Evolutionary conservation across 2,113 vertebrate genomes (phyloP).

Genomic region (Ranitomeya imitator): DNA sequence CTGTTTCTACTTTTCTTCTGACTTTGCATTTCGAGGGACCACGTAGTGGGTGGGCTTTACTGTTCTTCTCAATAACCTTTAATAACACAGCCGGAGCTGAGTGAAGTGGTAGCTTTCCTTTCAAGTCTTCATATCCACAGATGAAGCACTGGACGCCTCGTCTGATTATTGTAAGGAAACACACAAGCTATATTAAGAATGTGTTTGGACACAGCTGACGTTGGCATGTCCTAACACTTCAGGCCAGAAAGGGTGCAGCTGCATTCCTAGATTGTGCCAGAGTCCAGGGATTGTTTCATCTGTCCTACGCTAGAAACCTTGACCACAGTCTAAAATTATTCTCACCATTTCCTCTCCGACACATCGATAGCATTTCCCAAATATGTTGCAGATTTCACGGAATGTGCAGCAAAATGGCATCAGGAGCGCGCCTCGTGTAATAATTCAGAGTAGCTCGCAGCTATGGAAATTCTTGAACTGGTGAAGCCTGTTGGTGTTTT

Average conservation of each 20-base stretch:
- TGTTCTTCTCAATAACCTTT: slow-evolving; percentile 25
- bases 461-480: slow-evolving; percentile 13
- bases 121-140: slow-evolving; percentile 49
- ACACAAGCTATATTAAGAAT: slow-evolving; percentile 61
- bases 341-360: slow-evolving; percentile 21
- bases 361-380: slow-evolving; percentile 34
- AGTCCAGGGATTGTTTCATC: slow-evolving; percentile 55
- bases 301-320: slow-evolving; percentile 39
- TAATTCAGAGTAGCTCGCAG: slow-evolving; percentile 3
- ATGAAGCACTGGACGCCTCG: slow-evolving; percentile 34
- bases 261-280: slow-evolving; percentile 69
- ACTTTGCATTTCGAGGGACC: background rate
- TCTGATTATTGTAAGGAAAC: slow-evolving; percentile 57
- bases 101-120: slow-evolving; percentile 51
- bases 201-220: slow-evolving; percentile 76
- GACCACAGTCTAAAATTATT: slow-evolving; percentile 49
- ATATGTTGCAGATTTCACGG: slow-evolving; percentile 26
- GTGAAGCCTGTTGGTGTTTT: background rate
- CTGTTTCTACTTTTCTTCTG: background rate
- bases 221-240: slow-evolving; percentile 68
- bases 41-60: slow-evolving; percentile 1
- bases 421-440: background rate
- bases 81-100: slow-evolving; percentile 5
- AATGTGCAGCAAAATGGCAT: slow-evolving; percentile 32
- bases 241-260: slow-evolving; percentile 68